Evolutionary conservation across 2,888 invertebrate genomes (phyloP), one percentile per base, ranked within the genome.

Genomic region (Metallyticus violacea): DNA sequence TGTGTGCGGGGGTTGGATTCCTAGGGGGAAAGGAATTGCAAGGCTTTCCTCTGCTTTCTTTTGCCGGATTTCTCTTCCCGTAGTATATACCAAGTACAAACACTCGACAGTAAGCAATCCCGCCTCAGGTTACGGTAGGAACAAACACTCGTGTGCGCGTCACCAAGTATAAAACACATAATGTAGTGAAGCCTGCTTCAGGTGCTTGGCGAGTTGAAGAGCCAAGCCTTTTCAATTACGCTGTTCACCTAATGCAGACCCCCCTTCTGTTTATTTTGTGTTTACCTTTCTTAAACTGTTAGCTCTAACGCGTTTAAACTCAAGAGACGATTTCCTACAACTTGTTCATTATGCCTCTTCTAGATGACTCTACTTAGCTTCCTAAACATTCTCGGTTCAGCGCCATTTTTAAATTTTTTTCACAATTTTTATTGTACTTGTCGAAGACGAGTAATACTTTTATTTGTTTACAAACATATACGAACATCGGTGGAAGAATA

Each of bases 11-110:
- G 40, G 40, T 15, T 81, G 81, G 40, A 81, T 81, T 40, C 81
- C 40, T 81, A 15, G 25, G 81, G 81, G 81, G 81, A 26, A 81
- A 40, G 81, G 40, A 81, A 40, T 40, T 81, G 81, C 40, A 25
- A 6, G 26, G 40, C 40, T 81, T 81, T 81, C 30, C 81, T 30
- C 40, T 81, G 81, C 81, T 81, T 81, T 81, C 81, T 81, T 81
- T 62, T 81, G n/a, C 81, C 7, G 81, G 81, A 81, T 26, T 81
- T 7, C 25, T 29, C 40, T 6, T 40, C 25, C 40, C 26, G n/a
- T 7, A 30, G 29, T 40, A 6, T 81, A 40, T 81, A 81, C n/a
- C n/a, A 30, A 40, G 25, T 81, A 81, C 81, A 81, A 6, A 40
- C n/a, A 81, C 26, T 26, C 40, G 9, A 81, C 40, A 62, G 40